A percentile compares a stretch with the other conserved stretches of the same genome.
Evolutionary conservation across 1,140 invertebrate species (phyloP).

Genomic region (Drosophila triauraria): DNA sequence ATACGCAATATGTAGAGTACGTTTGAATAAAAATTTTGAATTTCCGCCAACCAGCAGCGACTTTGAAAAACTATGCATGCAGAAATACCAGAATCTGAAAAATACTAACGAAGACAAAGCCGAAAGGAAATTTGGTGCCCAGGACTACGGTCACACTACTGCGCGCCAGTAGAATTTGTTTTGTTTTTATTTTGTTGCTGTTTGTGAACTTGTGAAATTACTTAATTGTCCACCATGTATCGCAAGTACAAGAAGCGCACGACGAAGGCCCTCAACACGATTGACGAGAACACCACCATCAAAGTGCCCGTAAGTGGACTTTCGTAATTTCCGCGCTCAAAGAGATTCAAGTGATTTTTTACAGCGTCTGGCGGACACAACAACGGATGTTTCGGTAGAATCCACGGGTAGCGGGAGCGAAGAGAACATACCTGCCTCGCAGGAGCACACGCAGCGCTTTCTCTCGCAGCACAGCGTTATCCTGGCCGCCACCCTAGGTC

Average conservation of each 20-base stretch:
- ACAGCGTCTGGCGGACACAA: slow-evolving; percentile 38
- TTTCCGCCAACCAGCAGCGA: slow-evolving; percentile 1
- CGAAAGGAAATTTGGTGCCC: neutral
- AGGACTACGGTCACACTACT: slow-evolving; percentile 3
- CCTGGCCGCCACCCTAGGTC: slow-evolving; percentile 69
- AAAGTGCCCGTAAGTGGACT: slow-evolving; percentile 61
- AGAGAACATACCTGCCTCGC: slow-evolving; percentile 78
- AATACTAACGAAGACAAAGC: neutral
- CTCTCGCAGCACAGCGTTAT: slow-evolving; percentile 77
- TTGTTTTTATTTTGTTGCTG: slow-evolving; percentile 22
- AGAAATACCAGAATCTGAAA: neutral
- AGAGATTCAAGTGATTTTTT: neutral
- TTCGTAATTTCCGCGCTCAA: neutral
- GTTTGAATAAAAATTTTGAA: slow-evolving; percentile 56
- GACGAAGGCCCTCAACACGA: slow-evolving; percentile 53
- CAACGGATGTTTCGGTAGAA: slow-evolving; percentile 44
- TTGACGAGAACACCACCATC: slow-evolving; percentile 75
- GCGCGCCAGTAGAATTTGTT: slow-evolving; percentile 14
- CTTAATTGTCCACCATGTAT: slow-evolving; percentile 47
- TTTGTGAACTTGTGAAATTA: neutral
- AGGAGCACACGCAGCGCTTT: slow-evolving; percentile 81
- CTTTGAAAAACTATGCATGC: neutral
- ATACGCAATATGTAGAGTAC: slow-evolving; percentile 39
- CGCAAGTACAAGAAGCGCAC: slow-evolving; percentile 50
- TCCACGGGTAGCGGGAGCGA: slow-evolving; percentile 50